phyloP scores from a whole-genome alignment of 2,888 invertebrate genomes.

The Arctia plantaginis region DNA sequence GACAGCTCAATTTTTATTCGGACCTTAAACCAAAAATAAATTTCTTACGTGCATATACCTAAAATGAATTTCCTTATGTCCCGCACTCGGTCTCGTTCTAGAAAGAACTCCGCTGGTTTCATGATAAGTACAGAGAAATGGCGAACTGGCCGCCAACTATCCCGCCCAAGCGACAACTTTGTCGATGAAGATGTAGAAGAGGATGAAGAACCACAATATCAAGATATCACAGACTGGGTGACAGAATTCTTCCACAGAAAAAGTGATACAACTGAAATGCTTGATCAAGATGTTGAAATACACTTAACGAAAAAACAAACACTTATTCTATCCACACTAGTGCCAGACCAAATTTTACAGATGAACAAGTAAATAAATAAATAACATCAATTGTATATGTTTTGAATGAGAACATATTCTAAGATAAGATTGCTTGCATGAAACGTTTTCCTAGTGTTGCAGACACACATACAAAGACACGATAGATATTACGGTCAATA shows the following conservation, averaged over 20 bases:
- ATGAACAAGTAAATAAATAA: constrained; percentile 70
- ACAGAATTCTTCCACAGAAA: constrained; percentile 73
- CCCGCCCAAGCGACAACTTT: constrained; percentile 53
- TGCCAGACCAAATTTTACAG: constrained; percentile 85
- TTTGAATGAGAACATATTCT: neutral
- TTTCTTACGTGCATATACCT: constrained; percentile 44
- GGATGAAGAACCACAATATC: constrained; percentile 65
- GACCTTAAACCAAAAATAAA: constrained; percentile 64
- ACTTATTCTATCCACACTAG: constrained; percentile 82
- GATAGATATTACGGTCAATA: neutral
- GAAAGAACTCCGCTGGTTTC: constrained; percentile 66
- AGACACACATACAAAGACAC: neutral
- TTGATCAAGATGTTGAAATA: constrained; percentile 79
- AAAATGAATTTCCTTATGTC: constrained; percentile 76
- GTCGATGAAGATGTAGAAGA: constrained; percentile 67
- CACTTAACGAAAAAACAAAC: constrained; percentile 80
- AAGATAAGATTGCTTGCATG: neutral
- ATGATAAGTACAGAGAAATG: constrained; percentile 71
- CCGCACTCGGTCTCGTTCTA: constrained; percentile 63
- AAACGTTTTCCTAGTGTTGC: neutral
- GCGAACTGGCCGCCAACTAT: constrained; percentile 65
- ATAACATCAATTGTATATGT: neutral
- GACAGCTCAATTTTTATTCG: constrained; percentile 37
- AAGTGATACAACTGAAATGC: constrained; percentile 62
- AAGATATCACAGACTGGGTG: constrained; percentile 72